These are phyloP conservation scores for Mimachlamys varia DNA, from an alignment of 2,888 invertebrate species.

Conservation along the genomic window DNA sequence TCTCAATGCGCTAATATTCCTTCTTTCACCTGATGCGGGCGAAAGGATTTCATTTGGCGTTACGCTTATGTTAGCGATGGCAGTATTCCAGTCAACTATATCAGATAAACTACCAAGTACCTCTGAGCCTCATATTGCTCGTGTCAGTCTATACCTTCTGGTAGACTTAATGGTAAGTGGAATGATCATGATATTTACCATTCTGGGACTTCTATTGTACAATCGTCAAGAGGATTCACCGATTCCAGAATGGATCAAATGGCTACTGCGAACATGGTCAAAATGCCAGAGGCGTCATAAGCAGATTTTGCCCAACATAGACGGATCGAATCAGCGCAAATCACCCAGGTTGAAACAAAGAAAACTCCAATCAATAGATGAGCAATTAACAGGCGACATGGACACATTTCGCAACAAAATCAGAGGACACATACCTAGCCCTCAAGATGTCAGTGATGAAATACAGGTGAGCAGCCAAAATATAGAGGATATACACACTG, in stretches of 20 bases:
- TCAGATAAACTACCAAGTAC: neutral
- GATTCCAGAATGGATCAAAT: neutral
- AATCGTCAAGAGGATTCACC: neutral
- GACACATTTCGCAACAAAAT: neutral
- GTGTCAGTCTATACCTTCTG: neutral
- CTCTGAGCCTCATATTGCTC: neutral
- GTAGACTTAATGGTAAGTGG: neutral
- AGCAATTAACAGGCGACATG: neutral
- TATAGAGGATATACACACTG: no score
- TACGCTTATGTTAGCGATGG: neutral
- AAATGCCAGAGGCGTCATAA: neutral
- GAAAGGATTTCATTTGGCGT: neutral
- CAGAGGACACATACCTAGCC: neutral
- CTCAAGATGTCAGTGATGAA: neutral
- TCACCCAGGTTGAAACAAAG: neutral
- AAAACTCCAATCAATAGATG: neutral
- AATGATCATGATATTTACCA: neutral
- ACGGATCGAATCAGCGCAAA: neutral
- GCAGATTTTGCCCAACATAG: neutral
- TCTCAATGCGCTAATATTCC: neutral
- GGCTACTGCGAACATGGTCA: neutral
- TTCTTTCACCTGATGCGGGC: neutral
- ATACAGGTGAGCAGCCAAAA: neutral
- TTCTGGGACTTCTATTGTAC: neutral
- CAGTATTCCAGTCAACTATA: neutral